Percentiles rank a stretch among this genome's conserved stretches.
Evolutionary conservation across 2,113 vertebrate species (phyloP).

Genomic region (Bubo bubo): DNA sequence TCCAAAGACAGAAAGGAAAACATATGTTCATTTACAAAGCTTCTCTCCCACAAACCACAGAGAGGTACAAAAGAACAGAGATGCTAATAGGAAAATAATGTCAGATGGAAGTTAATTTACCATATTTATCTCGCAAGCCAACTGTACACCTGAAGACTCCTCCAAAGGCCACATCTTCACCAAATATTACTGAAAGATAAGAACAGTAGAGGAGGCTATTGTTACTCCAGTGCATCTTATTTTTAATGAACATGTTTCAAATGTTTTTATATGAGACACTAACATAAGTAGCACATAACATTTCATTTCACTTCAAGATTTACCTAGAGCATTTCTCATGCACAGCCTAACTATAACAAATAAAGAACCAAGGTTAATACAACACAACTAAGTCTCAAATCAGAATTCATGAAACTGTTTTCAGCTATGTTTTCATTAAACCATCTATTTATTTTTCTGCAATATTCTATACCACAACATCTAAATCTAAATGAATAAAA

Average conservation of each 20-base stretch:
- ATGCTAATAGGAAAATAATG: not conserved
- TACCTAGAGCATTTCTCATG: not conserved
- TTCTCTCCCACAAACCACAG: not conserved
- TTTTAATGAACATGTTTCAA: not conserved
- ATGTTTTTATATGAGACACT: not conserved
- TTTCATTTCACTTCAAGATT: not conserved
- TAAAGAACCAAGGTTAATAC: not conserved
- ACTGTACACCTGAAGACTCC: slow-evolving; percentile 99
- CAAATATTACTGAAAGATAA: slow-evolving; percentile 89
- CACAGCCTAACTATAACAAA: not conserved
- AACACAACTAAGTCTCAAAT: not conserved
- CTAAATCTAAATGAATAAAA: not conserved
- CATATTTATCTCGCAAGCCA: slow-evolving; percentile 95
- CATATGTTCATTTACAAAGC: not conserved
- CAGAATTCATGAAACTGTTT: not conserved
- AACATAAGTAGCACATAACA: not conserved
- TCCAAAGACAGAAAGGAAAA: not conserved
- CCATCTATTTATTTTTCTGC: not conserved
- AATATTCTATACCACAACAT: not conserved
- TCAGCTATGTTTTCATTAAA: not conserved
- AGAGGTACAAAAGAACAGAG: not conserved
- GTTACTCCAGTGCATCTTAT: not conserved
- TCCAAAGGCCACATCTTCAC: slow-evolving; percentile 97
- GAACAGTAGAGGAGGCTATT: not conserved
- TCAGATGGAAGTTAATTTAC: slow-evolving; percentile 73